Conservation (phyloP, 2,113 vertebrate species). For the Siniperca chuatsi region DNA sequence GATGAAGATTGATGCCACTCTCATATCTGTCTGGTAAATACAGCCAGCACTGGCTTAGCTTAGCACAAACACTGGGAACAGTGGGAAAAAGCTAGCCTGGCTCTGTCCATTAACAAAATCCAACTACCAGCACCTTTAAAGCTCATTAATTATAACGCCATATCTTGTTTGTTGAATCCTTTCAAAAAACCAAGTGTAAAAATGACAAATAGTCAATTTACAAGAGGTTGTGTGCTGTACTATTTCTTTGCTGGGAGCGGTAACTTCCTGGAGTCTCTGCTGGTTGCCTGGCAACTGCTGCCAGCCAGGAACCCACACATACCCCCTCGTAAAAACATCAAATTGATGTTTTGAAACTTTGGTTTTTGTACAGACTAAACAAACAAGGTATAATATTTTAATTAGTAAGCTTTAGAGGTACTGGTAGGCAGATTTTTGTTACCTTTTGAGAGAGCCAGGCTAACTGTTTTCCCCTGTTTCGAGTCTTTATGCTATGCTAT, state of each 20-base stretch:
- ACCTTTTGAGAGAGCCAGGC: too few relatives aligned
- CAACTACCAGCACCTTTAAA: background rate
- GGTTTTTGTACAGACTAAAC: background rate
- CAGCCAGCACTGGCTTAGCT: background rate
- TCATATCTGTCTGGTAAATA: background rate
- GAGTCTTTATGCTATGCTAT: background rate
- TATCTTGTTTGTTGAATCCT: background rate
- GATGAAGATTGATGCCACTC: background rate
- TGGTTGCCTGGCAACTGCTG: background rate
- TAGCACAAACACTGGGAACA: constrained; percentile 7
- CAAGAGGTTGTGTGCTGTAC: background rate
- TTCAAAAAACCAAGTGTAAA: background rate
- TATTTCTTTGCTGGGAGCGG: background rate
- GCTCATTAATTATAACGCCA: background rate
- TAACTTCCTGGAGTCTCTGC: background rate
- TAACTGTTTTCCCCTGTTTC: background rate
- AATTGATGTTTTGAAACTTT: background rate
- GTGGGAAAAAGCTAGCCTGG: background rate
- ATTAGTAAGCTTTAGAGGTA: background rate
- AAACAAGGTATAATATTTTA: background rate
- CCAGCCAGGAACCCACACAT: background rate
- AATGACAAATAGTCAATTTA: background rate
- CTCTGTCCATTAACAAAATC: background rate
- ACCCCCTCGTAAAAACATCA: background rate
- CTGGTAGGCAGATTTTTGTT: background rate